Percentiles rank a stretch among this genome's conserved stretches.
Evolutionary conservation across 2,113 vertebrate species (phyloP).

Genomic region (Hippocampus zosterae): DNA sequence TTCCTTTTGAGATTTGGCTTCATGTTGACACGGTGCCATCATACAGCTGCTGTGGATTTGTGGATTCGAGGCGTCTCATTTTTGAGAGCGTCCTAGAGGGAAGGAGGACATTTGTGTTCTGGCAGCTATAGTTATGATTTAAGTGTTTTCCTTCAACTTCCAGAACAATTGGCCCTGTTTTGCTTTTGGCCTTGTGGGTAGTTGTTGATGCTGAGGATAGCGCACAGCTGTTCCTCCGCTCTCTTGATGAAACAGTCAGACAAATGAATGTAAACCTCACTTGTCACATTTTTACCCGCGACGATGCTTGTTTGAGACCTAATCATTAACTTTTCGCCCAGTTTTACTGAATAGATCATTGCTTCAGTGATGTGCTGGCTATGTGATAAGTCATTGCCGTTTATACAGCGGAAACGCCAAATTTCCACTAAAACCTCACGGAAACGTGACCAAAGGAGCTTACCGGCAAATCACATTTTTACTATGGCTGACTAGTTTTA

Average conservation of each 20-base stretch:
- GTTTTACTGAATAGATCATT: not conserved
- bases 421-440: not conserved
- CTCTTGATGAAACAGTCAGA: not conserved
- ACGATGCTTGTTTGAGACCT: not conserved
- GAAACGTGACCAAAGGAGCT: not conserved
- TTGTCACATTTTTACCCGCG: not conserved
- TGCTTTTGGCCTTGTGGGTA: not conserved
- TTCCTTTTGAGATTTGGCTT: not conserved
- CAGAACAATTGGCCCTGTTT: not conserved
- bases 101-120: not conserved
- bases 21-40: not conserved
- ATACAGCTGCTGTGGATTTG: conserved; percentile 3
- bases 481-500: not conserved
- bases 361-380: not conserved
- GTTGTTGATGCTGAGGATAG: not conserved
- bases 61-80: not conserved
- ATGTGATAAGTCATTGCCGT: not conserved
- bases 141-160: conserved; percentile 1
- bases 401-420: not conserved
- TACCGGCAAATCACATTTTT: not conserved
- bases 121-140: not conserved
- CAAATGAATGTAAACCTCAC: not conserved
- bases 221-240: not conserved
- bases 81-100: not conserved
- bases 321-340: not conserved